These are phyloP conservation scores for Musca domestica DNA, from an alignment of 1,140 invertebrate genomes.

Conservation along the genomic window DNA sequence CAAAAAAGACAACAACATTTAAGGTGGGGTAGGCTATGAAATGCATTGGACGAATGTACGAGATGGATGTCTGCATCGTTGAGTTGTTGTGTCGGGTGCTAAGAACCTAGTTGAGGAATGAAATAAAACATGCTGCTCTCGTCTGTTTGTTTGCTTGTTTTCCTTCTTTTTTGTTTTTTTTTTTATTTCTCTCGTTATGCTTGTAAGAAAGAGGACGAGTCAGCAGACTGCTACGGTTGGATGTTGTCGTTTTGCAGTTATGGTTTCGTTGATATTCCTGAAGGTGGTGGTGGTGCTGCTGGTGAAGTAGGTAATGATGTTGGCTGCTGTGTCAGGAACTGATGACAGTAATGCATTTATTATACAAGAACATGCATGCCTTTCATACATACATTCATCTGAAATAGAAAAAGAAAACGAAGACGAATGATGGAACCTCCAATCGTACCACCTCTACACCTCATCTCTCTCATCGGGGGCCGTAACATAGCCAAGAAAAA, in stretches of 20 bases:
- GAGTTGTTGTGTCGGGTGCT: no score
- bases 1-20: background rate
- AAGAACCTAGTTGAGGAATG: no score
- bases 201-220: background rate
- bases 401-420: background rate
- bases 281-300: no score
- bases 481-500: background rate
- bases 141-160: background rate
- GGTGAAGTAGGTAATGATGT: no score
- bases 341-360: conserved; percentile 20
- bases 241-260: no score
- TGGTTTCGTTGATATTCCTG: no score
- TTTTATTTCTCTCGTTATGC: background rate
- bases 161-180: background rate
- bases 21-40: no score
- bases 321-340: background rate
- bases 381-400: background rate
- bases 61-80: background rate
- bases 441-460: no score
- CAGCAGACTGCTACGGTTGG: no score
- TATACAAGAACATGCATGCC: background rate
- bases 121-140: no score
- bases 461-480: no score
- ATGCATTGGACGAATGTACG: no score
- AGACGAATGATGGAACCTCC: background rate